Evolutionary conservation across 1,140 invertebrate genomes (phyloP).

Genomic region (Hylyphantes graminicola): DNA sequence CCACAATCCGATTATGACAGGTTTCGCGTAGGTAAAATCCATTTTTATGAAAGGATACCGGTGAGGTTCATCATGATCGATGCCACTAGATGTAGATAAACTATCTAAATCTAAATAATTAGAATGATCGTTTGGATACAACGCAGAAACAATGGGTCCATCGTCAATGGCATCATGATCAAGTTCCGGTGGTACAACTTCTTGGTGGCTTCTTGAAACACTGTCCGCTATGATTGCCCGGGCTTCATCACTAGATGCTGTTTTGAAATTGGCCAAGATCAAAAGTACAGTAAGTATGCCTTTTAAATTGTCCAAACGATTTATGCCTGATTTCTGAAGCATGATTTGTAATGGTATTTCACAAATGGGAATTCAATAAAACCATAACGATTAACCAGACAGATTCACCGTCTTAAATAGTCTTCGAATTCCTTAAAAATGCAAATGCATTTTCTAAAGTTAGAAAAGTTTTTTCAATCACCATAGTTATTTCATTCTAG

Average conservation of each 20-base stretch:
- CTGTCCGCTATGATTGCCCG: slow-evolving; percentile 41
- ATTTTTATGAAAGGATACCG: slow-evolving; percentile 45
- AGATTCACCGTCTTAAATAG: neutral
- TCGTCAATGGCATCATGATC: slow-evolving; percentile 24
- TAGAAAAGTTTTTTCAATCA: too few species aligned
- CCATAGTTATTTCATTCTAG: too few species aligned
- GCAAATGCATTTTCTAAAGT: too few species aligned
- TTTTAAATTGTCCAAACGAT: neutral
- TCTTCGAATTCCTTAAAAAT: too few species aligned
- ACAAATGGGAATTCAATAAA: neutral
- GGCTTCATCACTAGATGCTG: slow-evolving; percentile 7
- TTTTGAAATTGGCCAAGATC: neutral
- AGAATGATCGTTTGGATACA: slow-evolving; percentile 18
- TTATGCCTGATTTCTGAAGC: neutral
- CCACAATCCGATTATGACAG: slow-evolving; percentile 73
- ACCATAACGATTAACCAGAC: neutral
- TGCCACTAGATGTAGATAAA: neutral
- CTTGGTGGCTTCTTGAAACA: slow-evolving; percentile 43
- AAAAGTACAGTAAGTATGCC: neutral
- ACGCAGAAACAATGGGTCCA: slow-evolving; percentile 44
- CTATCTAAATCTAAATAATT: slow-evolving; percentile 26
- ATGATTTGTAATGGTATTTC: neutral
- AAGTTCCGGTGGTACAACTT: slow-evolving; percentile 41
- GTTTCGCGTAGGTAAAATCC: slow-evolving; percentile 66
- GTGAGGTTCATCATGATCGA: neutral